These are phyloP conservation scores for Argynnis bischoffii DNA, from an alignment of 2,888 invertebrate genomes.

Conservation along the genomic window DNA sequence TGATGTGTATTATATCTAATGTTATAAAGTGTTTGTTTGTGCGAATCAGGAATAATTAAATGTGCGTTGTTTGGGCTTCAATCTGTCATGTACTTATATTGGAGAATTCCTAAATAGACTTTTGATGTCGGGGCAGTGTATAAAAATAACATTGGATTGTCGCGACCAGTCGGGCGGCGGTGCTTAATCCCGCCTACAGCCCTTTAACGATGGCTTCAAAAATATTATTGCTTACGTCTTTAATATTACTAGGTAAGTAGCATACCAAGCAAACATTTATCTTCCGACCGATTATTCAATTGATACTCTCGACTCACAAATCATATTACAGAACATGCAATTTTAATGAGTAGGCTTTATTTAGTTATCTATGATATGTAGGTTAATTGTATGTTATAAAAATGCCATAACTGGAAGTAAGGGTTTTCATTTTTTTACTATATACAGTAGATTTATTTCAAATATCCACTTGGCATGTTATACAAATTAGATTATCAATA, in stretches of 20 bases:
- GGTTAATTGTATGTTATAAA: constrained; percentile 5
- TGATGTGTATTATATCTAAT: constrained; percentile 35
- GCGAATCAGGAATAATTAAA: constrained; percentile 48
- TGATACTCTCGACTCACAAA: constrained; percentile 29
- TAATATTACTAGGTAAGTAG: constrained; percentile 63
- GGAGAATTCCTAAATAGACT: constrained; percentile 75
- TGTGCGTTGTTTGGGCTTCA: constrained; percentile 67
- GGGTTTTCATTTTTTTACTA: no score
- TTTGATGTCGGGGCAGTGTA: constrained; percentile 77
- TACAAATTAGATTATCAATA: no score
- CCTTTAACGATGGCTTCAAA: constrained; percentile 56
- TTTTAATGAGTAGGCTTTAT: constrained; percentile 28
- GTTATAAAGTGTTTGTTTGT: constrained; percentile 45
- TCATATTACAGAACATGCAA: constrained; percentile 27
- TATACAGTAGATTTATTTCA: no score
- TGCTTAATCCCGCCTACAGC: constrained; percentile 57
- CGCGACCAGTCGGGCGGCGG: constrained; percentile 60
- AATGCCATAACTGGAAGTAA: neutral
- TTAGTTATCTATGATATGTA: constrained; percentile 16
- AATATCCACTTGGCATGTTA: no score
- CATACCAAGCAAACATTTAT: constrained; percentile 27
- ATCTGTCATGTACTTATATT: constrained; percentile 67
- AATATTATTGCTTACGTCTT: constrained; percentile 48
- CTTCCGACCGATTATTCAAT: constrained; percentile 34
- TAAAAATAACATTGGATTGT: constrained; percentile 78